Base-by-base conservation (phyloP, 2,113 vertebrate genomes). In the Motacilla tschutschensis region DNA sequence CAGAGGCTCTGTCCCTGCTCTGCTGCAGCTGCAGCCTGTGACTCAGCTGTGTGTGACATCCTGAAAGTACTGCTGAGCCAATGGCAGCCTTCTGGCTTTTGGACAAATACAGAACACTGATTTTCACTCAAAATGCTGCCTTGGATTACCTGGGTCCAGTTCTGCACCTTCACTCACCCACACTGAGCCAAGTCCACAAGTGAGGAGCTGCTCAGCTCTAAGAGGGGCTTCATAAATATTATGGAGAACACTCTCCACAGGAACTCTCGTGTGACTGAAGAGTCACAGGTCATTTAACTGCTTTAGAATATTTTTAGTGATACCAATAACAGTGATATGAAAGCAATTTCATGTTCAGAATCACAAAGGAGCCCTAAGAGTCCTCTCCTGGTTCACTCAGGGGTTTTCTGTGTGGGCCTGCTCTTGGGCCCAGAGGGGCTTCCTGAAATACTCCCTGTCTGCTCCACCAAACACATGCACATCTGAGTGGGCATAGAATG, bases 291-390 rank as follows among this genome's bases (percentile, higher is more conserved):
- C 12, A 69, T 50, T 88, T 54, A 35, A 72, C 9, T 70, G 44
- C 53, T 85, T 70, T 54, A 40, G 46, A 69, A 2, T 75, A 24
- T 41, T 67, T 54, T 78, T 51, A 80, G 9, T 50, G 66, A 53
- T 36, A 44, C 31, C 28, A 36, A 1, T 40, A 74, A 38, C 46
- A 38, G 38, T 35, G 36, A 48, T 18, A 71, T 0, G 0, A 74
- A 83, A 51, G 12, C 20, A 78, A 38, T 26, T 60, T 53, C 2
- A 9, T 18, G 22, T 55, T 85, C 31, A 71, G 38, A 81, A 50
- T 70, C 22, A 31, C 19, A 31, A 11, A 53, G 57, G n/a, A 87
- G 44, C 22, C 65, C 48, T 36, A 20, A 38, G 64, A 66, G 25
- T 41, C 48, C 50, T 47, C 44, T 77, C 60, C 41, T 29, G 19